phyloP scores from a whole-genome alignment of 2,113 vertebrate species.

The Mugil cephalus region DNA sequence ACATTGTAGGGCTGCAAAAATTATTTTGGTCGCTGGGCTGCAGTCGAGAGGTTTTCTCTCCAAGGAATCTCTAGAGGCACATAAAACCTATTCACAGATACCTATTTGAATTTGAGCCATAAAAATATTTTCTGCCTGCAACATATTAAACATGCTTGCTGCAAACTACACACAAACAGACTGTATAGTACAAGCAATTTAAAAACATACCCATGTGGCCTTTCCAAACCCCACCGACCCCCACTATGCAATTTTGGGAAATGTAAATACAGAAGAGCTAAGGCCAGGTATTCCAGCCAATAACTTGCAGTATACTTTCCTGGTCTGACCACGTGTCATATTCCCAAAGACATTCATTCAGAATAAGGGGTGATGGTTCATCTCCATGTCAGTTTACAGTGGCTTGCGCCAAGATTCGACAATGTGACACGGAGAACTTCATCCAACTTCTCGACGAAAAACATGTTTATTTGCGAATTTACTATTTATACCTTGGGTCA shows the following conservation, averaged over 20 bases:
- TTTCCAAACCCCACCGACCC: slow-evolving; percentile 44
- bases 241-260: slow-evolving; percentile 48
- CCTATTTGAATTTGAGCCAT: slow-evolving; percentile 51
- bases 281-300: slow-evolving; percentile 38
- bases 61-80: slow-evolving; percentile 42
- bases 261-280: slow-evolving; percentile 55
- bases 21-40: slow-evolving; percentile 26
- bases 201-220: slow-evolving; percentile 43
- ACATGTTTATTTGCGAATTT: no score
- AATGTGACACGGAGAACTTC: slow-evolving; percentile 6
- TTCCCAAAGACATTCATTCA: slow-evolving; percentile 43
- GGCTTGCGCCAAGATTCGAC: not conserved
- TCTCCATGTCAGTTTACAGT: slow-evolving; percentile 16
- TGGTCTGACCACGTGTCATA: slow-evolving; percentile 42
- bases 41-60: slow-evolving; percentile 43
- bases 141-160: slow-evolving; percentile 34
- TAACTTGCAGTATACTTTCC: slow-evolving; percentile 14
- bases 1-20: slow-evolving; percentile 14
- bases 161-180: slow-evolving; percentile 52
- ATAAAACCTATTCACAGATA: slow-evolving; percentile 61
- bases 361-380: not conserved
- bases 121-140: slow-evolving; percentile 55
- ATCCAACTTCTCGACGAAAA: not conserved
- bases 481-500: no score
- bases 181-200: slow-evolving; percentile 29